phyloP scores from a whole-genome alignment of 2,797 vertebrate genomes.

The Calcarius lapponicus region DNA sequence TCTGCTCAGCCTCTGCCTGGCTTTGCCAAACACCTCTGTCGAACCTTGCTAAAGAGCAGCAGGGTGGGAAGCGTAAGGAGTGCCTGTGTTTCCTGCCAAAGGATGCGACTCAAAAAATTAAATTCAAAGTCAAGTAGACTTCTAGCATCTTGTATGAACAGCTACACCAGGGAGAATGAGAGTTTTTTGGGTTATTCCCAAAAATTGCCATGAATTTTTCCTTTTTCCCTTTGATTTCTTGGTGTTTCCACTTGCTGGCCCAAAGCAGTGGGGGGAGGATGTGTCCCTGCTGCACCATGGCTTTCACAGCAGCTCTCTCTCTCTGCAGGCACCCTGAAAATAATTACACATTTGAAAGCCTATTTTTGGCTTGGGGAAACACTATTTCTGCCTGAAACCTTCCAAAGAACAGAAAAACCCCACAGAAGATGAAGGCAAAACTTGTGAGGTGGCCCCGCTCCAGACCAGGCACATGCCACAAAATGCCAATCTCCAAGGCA shows the following conservation, averaged over 20 bases:
- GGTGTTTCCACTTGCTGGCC: not conserved
- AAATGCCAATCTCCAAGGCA: not conserved
- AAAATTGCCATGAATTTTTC: not conserved
- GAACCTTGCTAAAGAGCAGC: rapidly evolving
- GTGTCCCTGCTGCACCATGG: rapidly evolving
- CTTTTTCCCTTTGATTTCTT: not conserved
- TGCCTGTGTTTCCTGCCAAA: not conserved
- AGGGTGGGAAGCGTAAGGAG: not conserved
- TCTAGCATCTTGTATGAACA: not conserved
- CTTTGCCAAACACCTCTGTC: rapidly evolving
- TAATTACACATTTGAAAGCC: not conserved
- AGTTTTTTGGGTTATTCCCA: not conserved
- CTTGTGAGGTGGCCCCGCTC: not conserved
- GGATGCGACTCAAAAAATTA: not conserved
- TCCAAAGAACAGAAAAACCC: not conserved
- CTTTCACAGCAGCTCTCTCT: not conserved
- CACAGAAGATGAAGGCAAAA: not conserved
- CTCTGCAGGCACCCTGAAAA: not conserved
- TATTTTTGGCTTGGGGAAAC: not conserved
- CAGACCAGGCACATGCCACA: not conserved
- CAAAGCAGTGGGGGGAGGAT: rapidly evolving
- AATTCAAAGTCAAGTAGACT: not conserved
- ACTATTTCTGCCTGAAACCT: not conserved
- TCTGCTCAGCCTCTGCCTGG: not conserved
- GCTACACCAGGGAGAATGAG: rapidly evolving